These are phyloP conservation scores for Melieria picta DNA, from an alignment of 2,888 invertebrate genomes.

Conservation along the genomic window DNA sequence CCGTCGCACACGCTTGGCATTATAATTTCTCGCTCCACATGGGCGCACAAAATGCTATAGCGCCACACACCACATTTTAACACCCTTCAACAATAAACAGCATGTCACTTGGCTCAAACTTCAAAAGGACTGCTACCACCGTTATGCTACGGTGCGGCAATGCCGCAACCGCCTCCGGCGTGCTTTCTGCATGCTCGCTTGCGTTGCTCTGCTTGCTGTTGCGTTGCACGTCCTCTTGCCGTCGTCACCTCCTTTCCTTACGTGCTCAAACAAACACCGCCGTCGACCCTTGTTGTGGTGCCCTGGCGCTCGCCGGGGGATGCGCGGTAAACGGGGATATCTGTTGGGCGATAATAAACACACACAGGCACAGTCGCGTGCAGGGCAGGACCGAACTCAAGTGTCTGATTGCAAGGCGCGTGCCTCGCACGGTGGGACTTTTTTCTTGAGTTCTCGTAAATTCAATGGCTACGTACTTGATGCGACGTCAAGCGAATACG, in stretches of 20 bases:
- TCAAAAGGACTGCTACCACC: slow-evolving; percentile 46
- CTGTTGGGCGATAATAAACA: slow-evolving; percentile 49
- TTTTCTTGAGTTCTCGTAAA: no score
- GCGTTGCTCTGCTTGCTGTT: slow-evolving; percentile 41
- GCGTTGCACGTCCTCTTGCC: no score
- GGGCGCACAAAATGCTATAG: slow-evolving; percentile 34
- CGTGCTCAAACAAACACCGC: slow-evolving; percentile 25
- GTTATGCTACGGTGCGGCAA: slow-evolving; percentile 42
- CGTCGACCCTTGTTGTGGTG: slow-evolving; percentile 25
- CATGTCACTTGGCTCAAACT: slow-evolving; percentile 66
- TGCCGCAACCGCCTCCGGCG: slow-evolving; percentile 51
- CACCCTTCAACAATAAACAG: slow-evolving; percentile 66
- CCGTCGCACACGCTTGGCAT: slow-evolving; percentile 54
- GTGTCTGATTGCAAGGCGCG: slow-evolving; percentile 48
- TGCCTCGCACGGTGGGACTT: slow-evolving; percentile 23
- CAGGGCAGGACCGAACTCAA: slow-evolving; percentile 48
- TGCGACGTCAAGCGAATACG: no score
- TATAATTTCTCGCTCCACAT: slow-evolving; percentile 58
- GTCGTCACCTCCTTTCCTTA: slow-evolving; percentile 22
- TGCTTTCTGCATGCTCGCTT: slow-evolving; percentile 51
- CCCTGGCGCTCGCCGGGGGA: not conserved
- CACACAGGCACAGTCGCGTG: slow-evolving; percentile 40
- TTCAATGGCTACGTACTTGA: no score
- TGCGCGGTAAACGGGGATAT: slow-evolving; percentile 21
- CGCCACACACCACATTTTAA: slow-evolving; percentile 63